Percentiles rank a stretch among this genome's conserved stretches.
phyloP scores from a whole-genome alignment of 2,113 vertebrate species.

The Leptosomus discolor region DNA sequence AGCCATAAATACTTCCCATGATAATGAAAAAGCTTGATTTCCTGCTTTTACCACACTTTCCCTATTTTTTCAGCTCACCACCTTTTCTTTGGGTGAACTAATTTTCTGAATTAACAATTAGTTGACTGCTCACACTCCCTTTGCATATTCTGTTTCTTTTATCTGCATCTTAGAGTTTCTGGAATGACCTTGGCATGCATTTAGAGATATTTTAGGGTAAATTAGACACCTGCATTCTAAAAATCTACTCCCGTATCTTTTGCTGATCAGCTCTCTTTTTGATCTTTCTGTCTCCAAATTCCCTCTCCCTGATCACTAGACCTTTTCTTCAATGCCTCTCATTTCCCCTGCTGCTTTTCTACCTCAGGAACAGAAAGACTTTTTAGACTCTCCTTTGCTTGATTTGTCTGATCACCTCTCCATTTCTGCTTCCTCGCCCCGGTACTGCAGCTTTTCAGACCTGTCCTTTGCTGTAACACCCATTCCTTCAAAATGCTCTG shows the following conservation, averaged over 20 bases:
- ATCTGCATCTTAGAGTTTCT: not conserved
- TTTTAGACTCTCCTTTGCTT: not conserved
- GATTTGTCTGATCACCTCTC: not conserved
- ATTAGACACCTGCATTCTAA: not conserved
- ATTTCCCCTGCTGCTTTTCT: not conserved
- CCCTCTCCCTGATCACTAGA: not conserved
- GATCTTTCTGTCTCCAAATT: not conserved
- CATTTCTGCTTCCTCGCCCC: not conserved
- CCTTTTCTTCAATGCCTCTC: not conserved
- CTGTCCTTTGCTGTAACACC: not conserved
- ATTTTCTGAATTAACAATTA: not conserved
- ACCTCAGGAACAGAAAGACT: not conserved
- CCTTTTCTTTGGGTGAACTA: not conserved
- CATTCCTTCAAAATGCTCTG: not conserved
- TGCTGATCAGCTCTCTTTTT: slow-evolving; percentile 9
- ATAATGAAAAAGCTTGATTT: not conserved
- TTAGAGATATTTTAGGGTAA: not conserved
- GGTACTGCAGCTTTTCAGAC: not conserved
- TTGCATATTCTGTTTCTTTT: not conserved
- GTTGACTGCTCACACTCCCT: not conserved
- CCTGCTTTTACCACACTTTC: not conserved
- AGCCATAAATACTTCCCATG: not conserved
- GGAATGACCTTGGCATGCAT: not conserved
- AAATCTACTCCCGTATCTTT: not conserved
- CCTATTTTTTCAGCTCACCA: not conserved